Evolutionary conservation across 92 coral and sea anemone species (phyloP), one percentile per base, ranked within the genome.

Genomic region (Zoanthus sociatus): DNA sequence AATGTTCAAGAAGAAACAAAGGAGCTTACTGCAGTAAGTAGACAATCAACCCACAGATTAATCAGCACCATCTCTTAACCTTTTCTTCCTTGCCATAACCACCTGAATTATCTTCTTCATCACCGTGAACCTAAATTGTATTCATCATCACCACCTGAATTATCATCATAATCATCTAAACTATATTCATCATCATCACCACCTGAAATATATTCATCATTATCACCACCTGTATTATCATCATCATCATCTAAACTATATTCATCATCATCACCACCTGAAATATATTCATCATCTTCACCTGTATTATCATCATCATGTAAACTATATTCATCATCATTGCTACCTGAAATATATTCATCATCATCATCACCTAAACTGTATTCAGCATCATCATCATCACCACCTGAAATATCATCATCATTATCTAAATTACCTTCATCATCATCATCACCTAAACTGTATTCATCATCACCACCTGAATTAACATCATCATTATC

Each of bases 1-100:
- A 93, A 88, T 71, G 95, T 97, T 21, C 97, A 94, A 89, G 99
- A 95, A 74, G 97, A 97, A 86, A 89, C 94, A 50, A 92, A 94
- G 77, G 97, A 95, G 82, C 88, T 97, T 69, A 95, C 99, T 45
- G 89, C 71, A 83, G 99, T 97, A 69, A 93, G 99, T 93, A 74
- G 32, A 13, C 18, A 48, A 46, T 44, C 5, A 45, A 46, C 9
- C 42, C 5, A 63, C n/a, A 63, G 26, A 20, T 14, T 58, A 5
- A 58, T 58, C n/a, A 58, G 17, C 66, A 58, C 6, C n/a, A 58
- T 58, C 66, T 12, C 20, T 17, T 5, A 5, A 58, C 1, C 66
- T 10, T 58, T 17, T 58, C 66, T 18, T 17, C 1, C 14, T 11
- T 15, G 14, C 15, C 66, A 58, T 15, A 0, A 58, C 5, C 66